Base-by-base conservation (phyloP, 2,888 invertebrate genomes). In the Eulithis prunata region DNA sequence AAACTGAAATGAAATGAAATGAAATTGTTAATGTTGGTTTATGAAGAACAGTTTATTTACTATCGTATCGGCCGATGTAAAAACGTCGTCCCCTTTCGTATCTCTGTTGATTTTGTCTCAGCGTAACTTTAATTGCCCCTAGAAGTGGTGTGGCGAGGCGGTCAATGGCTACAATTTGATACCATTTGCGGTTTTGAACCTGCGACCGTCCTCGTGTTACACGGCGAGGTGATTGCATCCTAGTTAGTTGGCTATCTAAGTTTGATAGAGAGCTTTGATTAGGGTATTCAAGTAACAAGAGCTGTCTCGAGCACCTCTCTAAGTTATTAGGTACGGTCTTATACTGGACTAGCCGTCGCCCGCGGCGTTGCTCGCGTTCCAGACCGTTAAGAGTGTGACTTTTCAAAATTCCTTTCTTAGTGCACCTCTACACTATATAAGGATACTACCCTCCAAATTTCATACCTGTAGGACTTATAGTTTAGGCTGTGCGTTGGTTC, bases 111-210 rank as follows among this genome's bases (percentile, higher is more conserved):
- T 78, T 81, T 80, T 83, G 82, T 86, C 80, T 77, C 80, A 76
- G 83, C 77, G 75, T 75, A 87, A 89, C 83, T 89, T 89, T 88
- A 88, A 89, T 89, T 88, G 88, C 84, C 78, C 75, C 75, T 78
- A 84, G 84, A 81, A 84, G 82, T 79, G 72, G 73, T 75, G 69
- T 47, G 41, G 41, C 41, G 55, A 53, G 77, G 72, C 75, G 78
- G 83, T 84, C 85, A 85, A 86, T 86, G 83, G 86, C 81, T 82
- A 85, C 83, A 84, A 87, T 85, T 86, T 86, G 84, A 84, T 84
- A 80, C 80, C 80, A 82, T 83, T 84, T 80, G 80, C 68, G 64
- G 64, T 55, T 60, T 59, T 28, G 60, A 61, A 58, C 67, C 61
- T 78, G 78, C 78, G 60, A 79, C 47, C 63, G 53, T 46, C 56